Percentiles rank a stretch among this genome's conserved stretches.
These are phyloP conservation scores for Okamejei kenojei DNA, from an alignment of 2,797 vertebrate species.

Conservation along the genomic window DNA sequence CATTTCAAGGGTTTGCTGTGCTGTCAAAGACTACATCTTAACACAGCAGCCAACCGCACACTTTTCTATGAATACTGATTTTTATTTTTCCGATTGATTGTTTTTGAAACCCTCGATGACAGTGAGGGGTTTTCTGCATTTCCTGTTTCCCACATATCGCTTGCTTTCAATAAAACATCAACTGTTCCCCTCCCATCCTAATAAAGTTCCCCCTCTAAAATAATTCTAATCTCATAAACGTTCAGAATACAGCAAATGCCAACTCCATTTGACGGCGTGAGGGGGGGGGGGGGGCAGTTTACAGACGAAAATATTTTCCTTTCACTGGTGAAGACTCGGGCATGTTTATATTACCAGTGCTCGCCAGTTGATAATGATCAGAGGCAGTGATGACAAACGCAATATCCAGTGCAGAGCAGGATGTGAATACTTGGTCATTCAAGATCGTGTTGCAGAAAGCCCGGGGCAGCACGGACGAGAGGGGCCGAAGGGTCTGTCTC, in stretches of 20 bases:
- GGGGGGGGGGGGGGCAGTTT: background rate
- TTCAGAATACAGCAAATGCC: background rate
- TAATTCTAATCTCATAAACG: background rate
- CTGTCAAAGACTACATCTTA: constrained; percentile 27
- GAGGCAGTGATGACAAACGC: background rate
- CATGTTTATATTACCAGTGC: background rate
- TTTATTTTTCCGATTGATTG: background rate
- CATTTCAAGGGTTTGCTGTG: too few relatives aligned
- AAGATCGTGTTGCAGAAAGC: too few relatives aligned
- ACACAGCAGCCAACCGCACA: background rate
- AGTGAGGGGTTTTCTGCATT: constrained; percentile 16
- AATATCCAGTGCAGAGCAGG: too few relatives aligned
- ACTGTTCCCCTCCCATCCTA: background rate
- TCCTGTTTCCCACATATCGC: background rate
- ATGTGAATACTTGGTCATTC: too few relatives aligned
- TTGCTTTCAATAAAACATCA: background rate
- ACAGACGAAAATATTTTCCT: background rate
- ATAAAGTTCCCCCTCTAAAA: too few relatives aligned
- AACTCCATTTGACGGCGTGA: too few relatives aligned
- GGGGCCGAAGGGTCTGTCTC: too few relatives aligned
- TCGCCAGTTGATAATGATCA: background rate
- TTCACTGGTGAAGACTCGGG: too few relatives aligned
- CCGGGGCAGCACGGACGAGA: too few relatives aligned
- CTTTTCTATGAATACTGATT: background rate
- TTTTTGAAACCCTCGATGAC: background rate